These are phyloP conservation scores for Paramormyrops kingsleyae DNA, from an alignment of 2,113 vertebrate species.

Conservation along the genomic window DNA sequence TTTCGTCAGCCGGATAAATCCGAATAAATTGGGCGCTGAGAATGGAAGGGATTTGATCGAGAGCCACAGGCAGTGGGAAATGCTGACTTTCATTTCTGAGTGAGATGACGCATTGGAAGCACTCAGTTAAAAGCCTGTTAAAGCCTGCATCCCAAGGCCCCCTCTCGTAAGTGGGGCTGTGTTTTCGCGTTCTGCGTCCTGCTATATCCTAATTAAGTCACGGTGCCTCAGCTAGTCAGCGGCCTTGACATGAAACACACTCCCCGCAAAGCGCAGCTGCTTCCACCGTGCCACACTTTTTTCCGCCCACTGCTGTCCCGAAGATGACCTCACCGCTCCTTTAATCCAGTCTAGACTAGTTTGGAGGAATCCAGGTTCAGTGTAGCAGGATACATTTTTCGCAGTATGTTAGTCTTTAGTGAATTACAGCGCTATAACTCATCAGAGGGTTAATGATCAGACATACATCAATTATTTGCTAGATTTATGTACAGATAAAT, in stretches of 20 bases:
- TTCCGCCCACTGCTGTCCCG: conserved; percentile 2
- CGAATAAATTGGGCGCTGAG: neutral
- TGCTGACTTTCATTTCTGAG: conserved; percentile 2
- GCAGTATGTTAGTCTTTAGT: neutral
- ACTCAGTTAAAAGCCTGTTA: conserved; percentile 11
- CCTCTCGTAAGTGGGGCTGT: neutral
- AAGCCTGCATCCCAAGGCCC: conserved; percentile 2
- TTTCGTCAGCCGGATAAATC: neutral
- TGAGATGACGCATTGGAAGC: conserved; percentile 17
- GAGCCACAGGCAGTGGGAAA: neutral
- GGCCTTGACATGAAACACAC: neutral
- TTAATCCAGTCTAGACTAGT: conserved; percentile 8
- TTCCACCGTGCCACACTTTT: conserved; percentile 12
- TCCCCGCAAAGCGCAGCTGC: neutral
- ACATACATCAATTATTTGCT: neutral
- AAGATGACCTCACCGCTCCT: conserved; percentile 27
- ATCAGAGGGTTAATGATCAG: neutral
- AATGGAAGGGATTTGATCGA: neutral
- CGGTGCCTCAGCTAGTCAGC: neutral
- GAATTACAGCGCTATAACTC: neutral
- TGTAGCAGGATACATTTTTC: neutral
- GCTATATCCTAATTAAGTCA: conserved; percentile 17
- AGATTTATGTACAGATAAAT: neutral
- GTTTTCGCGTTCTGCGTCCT: neutral
- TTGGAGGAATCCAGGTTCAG: neutral